These are phyloP conservation scores for Ictidomys tridecemlineatus DNA, from an alignment of 2,113 vertebrate species.

Conservation along the genomic window DNA sequence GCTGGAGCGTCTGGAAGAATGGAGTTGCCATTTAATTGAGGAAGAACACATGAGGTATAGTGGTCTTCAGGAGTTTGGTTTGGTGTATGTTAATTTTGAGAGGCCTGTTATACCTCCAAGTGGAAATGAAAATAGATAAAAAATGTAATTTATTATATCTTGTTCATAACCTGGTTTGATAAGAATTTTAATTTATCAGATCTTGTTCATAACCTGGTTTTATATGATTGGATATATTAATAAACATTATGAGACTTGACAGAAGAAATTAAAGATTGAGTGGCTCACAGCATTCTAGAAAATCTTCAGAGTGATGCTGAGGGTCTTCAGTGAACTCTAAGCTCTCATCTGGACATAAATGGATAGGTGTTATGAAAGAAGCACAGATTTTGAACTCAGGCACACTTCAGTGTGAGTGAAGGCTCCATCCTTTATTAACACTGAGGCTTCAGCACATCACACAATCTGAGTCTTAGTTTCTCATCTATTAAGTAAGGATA, in stretches of 20 bases:
- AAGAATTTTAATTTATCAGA: neutral
- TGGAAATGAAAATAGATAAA: neutral
- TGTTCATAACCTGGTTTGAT: too few species aligned
- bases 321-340: neutral
- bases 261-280: neutral
- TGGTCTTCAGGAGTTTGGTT: neutral
- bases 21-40: neutral
- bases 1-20: neutral
- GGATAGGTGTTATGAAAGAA: neutral
- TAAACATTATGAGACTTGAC: neutral
- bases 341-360: neutral
- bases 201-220: neutral
- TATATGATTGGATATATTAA: neutral
- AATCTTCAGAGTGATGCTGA: neutral
- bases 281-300: neutral
- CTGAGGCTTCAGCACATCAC: neutral
- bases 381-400: neutral
- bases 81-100: neutral
- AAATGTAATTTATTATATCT: neutral
- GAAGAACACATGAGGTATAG: neutral
- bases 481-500: neutral
- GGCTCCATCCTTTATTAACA: neutral
- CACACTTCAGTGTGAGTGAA: neutral
- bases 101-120: too few species aligned
- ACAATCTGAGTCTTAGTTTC: neutral